These are phyloP conservation scores for Mastomys coucha DNA, from an alignment of 2,113 vertebrate species.

Conservation along the genomic window DNA sequence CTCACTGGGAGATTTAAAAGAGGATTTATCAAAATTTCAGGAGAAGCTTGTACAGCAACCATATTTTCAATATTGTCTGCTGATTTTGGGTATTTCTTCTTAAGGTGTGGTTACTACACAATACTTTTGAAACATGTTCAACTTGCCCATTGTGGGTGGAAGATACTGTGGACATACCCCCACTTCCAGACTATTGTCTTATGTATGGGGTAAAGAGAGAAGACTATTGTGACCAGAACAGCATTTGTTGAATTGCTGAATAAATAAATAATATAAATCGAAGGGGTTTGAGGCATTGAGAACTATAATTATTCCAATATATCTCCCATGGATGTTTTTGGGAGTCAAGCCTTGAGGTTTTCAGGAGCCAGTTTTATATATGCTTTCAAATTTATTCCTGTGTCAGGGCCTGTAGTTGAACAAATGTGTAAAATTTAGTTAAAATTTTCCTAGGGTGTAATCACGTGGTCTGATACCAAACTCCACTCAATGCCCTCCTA, in stretches of 20 bases:
- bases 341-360: neutral
- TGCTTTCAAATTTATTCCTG: constrained; percentile 10
- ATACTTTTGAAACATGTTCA: neutral
- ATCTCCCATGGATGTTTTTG: neutral
- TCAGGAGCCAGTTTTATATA: neutral
- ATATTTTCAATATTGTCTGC: constrained; percentile 17
- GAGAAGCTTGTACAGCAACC: neutral
- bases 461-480: neutral
- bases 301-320: neutral
- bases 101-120: neutral
- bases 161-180: neutral
- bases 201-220: neutral
- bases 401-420: neutral
- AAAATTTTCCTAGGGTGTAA: neutral
- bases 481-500: neutral
- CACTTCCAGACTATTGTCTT: neutral
- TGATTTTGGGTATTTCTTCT: neutral
- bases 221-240: neutral
- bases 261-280: neutral
- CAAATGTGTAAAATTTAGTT: neutral
- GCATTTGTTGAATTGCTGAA: neutral
- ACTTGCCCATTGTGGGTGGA: neutral
- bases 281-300: neutral
- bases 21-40: neutral
- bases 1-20: neutral